These are phyloP conservation scores for Conchocele bisecta DNA, from an alignment of 2,888 invertebrate species.

Conservation along the genomic window DNA sequence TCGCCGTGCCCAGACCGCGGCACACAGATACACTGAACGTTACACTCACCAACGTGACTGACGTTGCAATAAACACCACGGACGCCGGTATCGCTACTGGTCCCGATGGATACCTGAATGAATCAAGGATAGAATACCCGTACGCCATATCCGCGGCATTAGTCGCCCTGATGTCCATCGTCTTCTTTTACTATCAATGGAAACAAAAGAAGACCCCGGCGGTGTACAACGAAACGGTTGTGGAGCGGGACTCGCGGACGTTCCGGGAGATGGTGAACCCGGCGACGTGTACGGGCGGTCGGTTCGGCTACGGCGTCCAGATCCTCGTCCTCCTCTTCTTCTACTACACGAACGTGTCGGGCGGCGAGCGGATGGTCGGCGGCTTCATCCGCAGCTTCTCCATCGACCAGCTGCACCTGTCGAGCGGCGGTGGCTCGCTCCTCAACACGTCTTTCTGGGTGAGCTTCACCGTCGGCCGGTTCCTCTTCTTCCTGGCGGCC, in stretches of 20 bases:
- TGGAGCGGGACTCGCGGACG: no score
- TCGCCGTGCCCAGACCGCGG: slow-evolving; percentile 35
- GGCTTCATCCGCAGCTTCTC: slow-evolving; percentile 70
- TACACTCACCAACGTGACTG: neutral
- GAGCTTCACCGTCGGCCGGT: slow-evolving; percentile 63
- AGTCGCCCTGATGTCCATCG: slow-evolving; percentile 42
- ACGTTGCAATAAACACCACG: neutral
- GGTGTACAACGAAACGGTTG: no score
- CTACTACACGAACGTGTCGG: slow-evolving; percentile 61
- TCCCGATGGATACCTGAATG: slow-evolving; percentile 13
- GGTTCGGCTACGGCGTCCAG: slow-evolving; percentile 52
- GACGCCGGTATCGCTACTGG: neutral
- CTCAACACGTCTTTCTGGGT: slow-evolving; percentile 71
- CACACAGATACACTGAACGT: no score
- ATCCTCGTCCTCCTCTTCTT: slow-evolving; percentile 59
- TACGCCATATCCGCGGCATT: slow-evolving; percentile 59
- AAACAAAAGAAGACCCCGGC: no score
- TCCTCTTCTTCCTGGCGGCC: slow-evolving; percentile 59
- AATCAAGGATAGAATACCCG: slow-evolving; percentile 63
- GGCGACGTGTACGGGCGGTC: slow-evolving; percentile 62
- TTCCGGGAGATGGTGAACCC: slow-evolving; percentile 55
- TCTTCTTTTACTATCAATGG: slow-evolving; percentile 60
- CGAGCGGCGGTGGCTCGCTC: slow-evolving; percentile 55
- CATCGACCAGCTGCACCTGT: slow-evolving; percentile 63
- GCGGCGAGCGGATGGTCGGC: slow-evolving; percentile 65